Evolutionary conservation across 2,888 invertebrate species (phyloP), one percentile per base, ranked within the genome.

Genomic region (Onthophagus sagittarius): DNA sequence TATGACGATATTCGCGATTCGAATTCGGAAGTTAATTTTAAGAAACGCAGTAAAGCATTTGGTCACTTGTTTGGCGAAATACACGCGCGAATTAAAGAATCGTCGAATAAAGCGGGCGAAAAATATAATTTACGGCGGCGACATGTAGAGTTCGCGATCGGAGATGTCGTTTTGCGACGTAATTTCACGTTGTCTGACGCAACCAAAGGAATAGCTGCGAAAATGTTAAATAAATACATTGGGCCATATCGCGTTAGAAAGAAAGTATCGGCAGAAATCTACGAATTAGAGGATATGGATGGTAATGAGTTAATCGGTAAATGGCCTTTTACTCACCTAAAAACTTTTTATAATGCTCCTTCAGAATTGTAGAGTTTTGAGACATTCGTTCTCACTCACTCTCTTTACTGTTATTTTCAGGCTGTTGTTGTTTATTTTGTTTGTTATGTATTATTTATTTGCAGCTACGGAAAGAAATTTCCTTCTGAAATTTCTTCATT

Each of bases 1-100:
- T 0, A 63, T 5, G n/a, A n/a, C n/a, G 74, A 33, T 72, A 15
- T 7, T 39, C 5, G 79, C 79, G 81, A 80, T 80, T 23, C 13
- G 67, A 53, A 39, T 1, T 3, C 64, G 7, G 70, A n/a, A 3
- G 7, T 14, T 11, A 23, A 11, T 0, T 7, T 15, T 2, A 31
- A 53, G 53, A 65, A 33, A 6, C 62, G 23, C 7, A 14, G 53
- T 0, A 31, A 67, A 72, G 11, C 23, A 39, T 13, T 53, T 72
- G 23, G 32, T 3, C 0, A 9, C 33, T 11, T 53, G 15, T 5
- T 32, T 15, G 2, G 7, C 0, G 31, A 15, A n/a, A 15, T 31
- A 2, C n/a, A 32, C n/a, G 23, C 7, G n/a, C 23, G 67, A 67
- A 2, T 62, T 23, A 67, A 23, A 6, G 31, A 15, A 13, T 23